Base-by-base conservation (phyloP, 2,888 invertebrate genomes). In the Aspidiotus rigidus region DNA sequence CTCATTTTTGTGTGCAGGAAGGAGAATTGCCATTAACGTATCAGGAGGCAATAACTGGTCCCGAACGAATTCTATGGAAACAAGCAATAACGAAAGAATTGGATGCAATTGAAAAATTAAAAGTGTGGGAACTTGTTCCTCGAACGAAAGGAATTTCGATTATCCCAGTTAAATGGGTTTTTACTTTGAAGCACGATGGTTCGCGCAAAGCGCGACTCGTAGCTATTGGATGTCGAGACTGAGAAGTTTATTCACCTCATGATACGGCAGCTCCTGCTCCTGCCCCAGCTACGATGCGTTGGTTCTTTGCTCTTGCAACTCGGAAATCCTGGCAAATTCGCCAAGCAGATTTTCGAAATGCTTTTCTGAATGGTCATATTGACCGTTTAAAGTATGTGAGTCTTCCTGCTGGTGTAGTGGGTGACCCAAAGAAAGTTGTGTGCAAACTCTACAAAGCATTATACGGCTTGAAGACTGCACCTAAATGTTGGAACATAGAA, bases 401-500 rank as follows among this genome's bases (percentile, higher is more conserved):
- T 56, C 13, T 56, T 56, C 56, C 56, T 15, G n/a, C 56, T 10
- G 56, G 56, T 13, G 56, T 16, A 15, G 8, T 8, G 9, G 56
- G 56, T 56, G 16, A 56, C 56, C 56, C 56, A 15, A 56, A 56
- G 16, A 11, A 56, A 56, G 13, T 56, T 56, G 56, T n/a, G 9
- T 56, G 56, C n/a, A 56, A n/a, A n/a, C n/a, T n/a, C 9, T 8
- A 10, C n/a, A 56, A 56, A 56, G 56, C 56, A 8, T 56, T 56
- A n/a, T 56, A 56, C n/a, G 15, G 56, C n/a, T 16, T 56, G 13
- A 16, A 8, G 8, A 56, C 56, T 8, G 56, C 56, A n/a, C 56
- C 56, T 15, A 56, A 56, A 56, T 56, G 56, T 16, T 56, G 56
- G 56, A 15, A 56, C 16, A 56, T 44, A 44, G 49, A 44, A 44